Evolutionary conservation across 2,797 vertebrate species (phyloP).

Genomic region (Hafferia zeledoni): DNA sequence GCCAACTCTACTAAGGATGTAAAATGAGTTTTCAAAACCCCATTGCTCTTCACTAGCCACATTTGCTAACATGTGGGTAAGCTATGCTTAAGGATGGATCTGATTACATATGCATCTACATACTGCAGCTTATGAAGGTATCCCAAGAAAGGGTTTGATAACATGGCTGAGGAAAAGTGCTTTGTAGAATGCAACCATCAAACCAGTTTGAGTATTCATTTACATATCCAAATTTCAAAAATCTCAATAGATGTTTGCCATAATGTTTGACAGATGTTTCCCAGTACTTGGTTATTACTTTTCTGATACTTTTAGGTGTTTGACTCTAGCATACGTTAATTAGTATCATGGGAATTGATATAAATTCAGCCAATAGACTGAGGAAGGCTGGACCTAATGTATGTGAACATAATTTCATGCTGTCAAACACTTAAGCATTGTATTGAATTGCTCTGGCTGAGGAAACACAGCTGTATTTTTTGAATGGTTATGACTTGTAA

Average conservation of each 20-base stretch:
- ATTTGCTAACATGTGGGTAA: background rate
- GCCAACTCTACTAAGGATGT: background rate
- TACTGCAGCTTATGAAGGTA: background rate
- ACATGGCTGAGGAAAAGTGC: background rate
- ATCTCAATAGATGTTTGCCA: fast-evolving
- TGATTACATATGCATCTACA: fast-evolving
- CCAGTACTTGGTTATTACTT: background rate
- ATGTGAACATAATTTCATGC: background rate
- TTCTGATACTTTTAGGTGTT: background rate
- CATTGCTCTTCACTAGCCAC: background rate
- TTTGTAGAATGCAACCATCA: background rate
- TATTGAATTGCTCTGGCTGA: background rate
- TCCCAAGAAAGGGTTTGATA: background rate
- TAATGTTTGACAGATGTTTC: background rate
- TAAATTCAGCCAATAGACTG: background rate
- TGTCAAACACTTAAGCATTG: background rate
- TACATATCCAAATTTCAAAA: background rate
- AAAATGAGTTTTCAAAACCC: background rate
- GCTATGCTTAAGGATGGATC: background rate
- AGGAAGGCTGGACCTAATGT: background rate
- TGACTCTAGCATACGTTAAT: background rate
- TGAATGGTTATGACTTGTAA: background rate
- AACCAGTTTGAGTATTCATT: background rate
- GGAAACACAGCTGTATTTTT: background rate
- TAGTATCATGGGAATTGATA: background rate